Conservation (phyloP, 2,888 invertebrate genomes). For the Deilephila elpenor region DNA sequence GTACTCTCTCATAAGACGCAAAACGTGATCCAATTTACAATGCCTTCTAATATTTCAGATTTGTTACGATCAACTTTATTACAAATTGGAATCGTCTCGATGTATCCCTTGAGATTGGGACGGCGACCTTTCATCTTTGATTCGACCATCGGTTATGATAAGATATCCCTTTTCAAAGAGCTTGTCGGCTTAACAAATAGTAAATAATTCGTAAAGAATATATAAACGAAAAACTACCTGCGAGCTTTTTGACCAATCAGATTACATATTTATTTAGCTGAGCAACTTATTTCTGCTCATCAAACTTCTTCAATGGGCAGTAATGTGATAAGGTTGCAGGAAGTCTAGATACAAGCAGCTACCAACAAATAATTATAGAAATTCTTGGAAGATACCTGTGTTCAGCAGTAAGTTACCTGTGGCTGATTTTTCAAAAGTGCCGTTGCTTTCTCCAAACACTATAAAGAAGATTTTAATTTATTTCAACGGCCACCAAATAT, state of each 20-base stretch:
- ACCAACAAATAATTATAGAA: too few relatives aligned
- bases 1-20: conserved; percentile 60
- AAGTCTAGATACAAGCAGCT: too few relatives aligned
- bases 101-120: conserved; percentile 61
- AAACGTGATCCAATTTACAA: conserved; percentile 77
- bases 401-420: too few relatives aligned
- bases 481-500: not conserved
- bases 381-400: too few relatives aligned
- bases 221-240: not conserved
- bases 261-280: too few relatives aligned
- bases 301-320: too few relatives aligned
- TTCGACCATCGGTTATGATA: conserved; percentile 53
- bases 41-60: conserved; percentile 73
- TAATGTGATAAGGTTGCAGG: too few relatives aligned
- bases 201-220: conserved; percentile 30
- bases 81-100: conserved; percentile 72
- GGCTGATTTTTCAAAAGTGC: too few relatives aligned
- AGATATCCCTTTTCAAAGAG: conserved; percentile 48
- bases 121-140: conserved; percentile 59
- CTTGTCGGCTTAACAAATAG: conserved; percentile 44
- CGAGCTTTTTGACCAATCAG: too few relatives aligned
- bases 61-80: conserved; percentile 76
- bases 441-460: too few relatives aligned
- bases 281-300: too few relatives aligned
- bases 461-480: too few relatives aligned